A percentile compares a stretch with the other conserved stretches of the same genome.
Conservation (phyloP, 2,113 vertebrate species). For the Pollimyrus isidori region DNA sequence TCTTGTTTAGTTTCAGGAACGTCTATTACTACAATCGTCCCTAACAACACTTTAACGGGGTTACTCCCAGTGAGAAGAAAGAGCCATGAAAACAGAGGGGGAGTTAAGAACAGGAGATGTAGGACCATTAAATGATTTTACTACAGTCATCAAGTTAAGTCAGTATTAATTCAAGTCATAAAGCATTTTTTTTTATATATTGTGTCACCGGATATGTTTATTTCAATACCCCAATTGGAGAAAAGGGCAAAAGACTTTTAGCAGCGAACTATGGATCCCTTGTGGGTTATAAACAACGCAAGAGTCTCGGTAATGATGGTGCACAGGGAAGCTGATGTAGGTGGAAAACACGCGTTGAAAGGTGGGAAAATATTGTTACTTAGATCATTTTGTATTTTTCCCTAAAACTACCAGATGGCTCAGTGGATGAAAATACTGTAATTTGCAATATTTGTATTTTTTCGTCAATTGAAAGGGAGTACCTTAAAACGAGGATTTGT, state of each 20-base stretch:
- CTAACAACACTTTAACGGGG: neutral
- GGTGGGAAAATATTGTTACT: neutral
- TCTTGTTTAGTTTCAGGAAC: neutral
- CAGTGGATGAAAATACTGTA: neutral
- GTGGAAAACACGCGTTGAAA: neutral
- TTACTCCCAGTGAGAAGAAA: neutral
- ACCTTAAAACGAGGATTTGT: neutral
- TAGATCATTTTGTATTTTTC: neutral
- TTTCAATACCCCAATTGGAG: neutral
- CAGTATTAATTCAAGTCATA: neutral
- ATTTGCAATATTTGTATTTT: neutral
- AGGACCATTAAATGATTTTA: neutral
- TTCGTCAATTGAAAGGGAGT: neutral
- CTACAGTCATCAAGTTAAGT: neutral
- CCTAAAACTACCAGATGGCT: neutral
- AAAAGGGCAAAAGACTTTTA: neutral
- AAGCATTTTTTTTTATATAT: neutral
- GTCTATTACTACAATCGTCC: neutral
- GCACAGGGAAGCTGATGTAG: neutral
- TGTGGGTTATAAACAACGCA: neutral
- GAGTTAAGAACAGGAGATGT: neutral
- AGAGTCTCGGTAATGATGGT: neutral
- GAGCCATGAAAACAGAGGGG: neutral
- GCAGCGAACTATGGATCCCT: neutral
- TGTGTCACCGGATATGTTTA: neutral